A percentile compares a stretch with the other conserved stretches of the same genome.
These are phyloP conservation scores for Paracanthobrama guichenoti DNA, from an alignment of 2,113 vertebrate species.

Conservation along the genomic window DNA sequence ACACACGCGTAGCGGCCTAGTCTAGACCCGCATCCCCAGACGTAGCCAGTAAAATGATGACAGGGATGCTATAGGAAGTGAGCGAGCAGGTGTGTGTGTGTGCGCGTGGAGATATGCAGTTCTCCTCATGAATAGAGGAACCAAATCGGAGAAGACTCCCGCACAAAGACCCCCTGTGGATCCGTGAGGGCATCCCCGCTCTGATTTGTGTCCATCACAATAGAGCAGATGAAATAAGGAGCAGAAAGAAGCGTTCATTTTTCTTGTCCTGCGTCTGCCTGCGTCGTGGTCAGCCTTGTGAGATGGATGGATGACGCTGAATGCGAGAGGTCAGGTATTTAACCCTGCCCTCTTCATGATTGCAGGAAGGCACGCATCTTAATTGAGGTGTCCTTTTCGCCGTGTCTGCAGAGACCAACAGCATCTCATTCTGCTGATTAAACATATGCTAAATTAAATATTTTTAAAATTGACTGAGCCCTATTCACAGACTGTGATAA, in stretches of 20 bases:
- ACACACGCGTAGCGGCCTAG: not conserved
- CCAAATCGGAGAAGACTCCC: slow-evolving; percentile 77
- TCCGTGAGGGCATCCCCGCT: slow-evolving; percentile 75
- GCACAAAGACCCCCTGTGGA: slow-evolving; percentile 79
- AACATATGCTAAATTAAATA: not conserved
- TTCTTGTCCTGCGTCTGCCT: slow-evolving; percentile 59
- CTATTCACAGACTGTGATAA: not conserved
- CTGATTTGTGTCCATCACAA: slow-evolving; percentile 78
- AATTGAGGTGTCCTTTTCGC: slow-evolving; percentile 53
- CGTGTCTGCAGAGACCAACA: slow-evolving; percentile 11
- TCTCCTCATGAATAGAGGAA: slow-evolving; percentile 75
- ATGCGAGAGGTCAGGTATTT: slow-evolving; percentile 78
- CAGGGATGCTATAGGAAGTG: slow-evolving; percentile 69
- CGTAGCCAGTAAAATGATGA: slow-evolving; percentile 61
- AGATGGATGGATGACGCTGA: slow-evolving; percentile 76
- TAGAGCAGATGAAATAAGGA: slow-evolving; percentile 78
- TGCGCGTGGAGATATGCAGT: slow-evolving; percentile 73
- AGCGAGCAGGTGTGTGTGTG: slow-evolving; percentile 61
- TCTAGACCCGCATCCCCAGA: slow-evolving; percentile 29
- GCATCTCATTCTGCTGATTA: not conserved
- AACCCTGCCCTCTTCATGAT: slow-evolving; percentile 66
- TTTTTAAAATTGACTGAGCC: not conserved
- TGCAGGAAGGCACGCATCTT: slow-evolving; percentile 59
- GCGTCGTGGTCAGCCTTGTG: slow-evolving; percentile 64
- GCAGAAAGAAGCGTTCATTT: slow-evolving; percentile 76